A percentile compares a stretch with the other conserved stretches of the same genome.
Conservation (phyloP, 1,140 invertebrate genomes). For the Trachymyrmex septentrionalis region DNA sequence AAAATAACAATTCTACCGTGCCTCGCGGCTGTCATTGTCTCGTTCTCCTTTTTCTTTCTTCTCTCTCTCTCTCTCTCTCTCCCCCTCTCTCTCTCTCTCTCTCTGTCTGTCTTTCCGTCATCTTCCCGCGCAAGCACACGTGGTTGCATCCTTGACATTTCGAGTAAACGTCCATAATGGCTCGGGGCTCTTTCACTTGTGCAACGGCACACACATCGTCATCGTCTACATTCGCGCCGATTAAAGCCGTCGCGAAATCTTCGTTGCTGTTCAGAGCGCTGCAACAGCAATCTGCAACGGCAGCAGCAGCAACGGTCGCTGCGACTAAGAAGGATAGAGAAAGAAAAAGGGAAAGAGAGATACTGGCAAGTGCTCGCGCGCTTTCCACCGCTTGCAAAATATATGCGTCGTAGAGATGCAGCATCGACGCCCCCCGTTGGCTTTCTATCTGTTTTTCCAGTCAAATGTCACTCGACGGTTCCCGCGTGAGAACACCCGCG, state of each 20-base stretch:
- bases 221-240: conserved; percentile 76
- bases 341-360: not conserved
- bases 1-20: conserved; percentile 76
- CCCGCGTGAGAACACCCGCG: conserved; percentile 46
- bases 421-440: conserved; percentile 49
- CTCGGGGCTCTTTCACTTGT: conserved; percentile 82
- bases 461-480: conserved; percentile 66
- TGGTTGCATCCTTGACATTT: conserved; percentile 85
- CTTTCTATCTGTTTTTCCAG: conserved; percentile 70
- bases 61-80: not conserved
- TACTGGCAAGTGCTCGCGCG: conserved; percentile 1
- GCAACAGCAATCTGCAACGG: conserved; percentile 12
- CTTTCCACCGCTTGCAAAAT: conserved; percentile 73
- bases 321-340: not conserved
- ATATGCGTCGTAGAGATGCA: conserved; percentile 5
- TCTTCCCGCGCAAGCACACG: conserved; percentile 58
- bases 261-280: not conserved
- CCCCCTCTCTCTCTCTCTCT: not conserved
- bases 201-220: conserved; percentile 78
- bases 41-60: not conserved
- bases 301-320: not conserved
- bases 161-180: conserved; percentile 73
- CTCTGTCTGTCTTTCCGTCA: not conserved
- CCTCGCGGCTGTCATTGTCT: conserved; percentile 74
- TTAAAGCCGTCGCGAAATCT: conserved; percentile 68